A percentile compares a stretch with the other conserved stretches of the same genome.
Conservation (phyloP, 2,113 vertebrate genomes). For the Cephalopholis sonnerati region DNA sequence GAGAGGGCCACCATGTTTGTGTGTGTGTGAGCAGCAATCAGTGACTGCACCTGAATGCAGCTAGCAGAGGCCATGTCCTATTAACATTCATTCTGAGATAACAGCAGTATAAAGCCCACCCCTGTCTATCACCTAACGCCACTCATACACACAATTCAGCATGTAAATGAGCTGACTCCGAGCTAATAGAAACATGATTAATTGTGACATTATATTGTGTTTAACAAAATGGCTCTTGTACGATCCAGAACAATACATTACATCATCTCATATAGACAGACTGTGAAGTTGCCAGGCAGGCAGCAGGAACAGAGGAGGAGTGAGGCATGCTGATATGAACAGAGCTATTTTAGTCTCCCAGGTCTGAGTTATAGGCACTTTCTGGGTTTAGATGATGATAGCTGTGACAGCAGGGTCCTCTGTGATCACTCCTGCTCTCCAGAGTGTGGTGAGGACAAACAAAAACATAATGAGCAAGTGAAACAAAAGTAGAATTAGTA, state of each 20-base stretch:
- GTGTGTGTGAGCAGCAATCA: conserved; percentile 14
- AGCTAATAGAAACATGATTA: conserved; percentile 19
- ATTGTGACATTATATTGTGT: conserved; percentile 5
- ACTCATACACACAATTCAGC: conserved; percentile 10
- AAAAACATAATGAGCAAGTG: conserved; percentile 28
- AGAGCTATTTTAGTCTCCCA: conserved; percentile 79
- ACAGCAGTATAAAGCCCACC: background rate
- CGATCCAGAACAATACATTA: conserved; percentile 57
- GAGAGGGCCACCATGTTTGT: conserved; percentile 12
- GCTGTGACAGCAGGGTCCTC: conserved; percentile 49
- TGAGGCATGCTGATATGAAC: conserved; percentile 76
- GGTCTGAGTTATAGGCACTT: conserved; percentile 66
- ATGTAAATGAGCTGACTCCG: conserved; percentile 13
- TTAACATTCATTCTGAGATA: conserved; percentile 36
- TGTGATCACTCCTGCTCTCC: conserved; percentile 36
- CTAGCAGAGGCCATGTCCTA: conserved; percentile 23
- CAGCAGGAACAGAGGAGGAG: conserved; percentile 69
- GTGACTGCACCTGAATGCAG: conserved; percentile 14
- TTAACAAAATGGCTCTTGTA: conserved; percentile 28
- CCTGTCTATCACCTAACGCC: conserved; percentile 11
- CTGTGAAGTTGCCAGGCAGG: conserved; percentile 70
- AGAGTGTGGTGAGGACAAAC: conserved; percentile 41
- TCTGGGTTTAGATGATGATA: conserved; percentile 70
- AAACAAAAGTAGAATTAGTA: background rate
- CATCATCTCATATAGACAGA: conserved; percentile 62